Evolutionary conservation across 2,888 invertebrate species (phyloP).

Genomic region (Eupeodes luniger): DNA sequence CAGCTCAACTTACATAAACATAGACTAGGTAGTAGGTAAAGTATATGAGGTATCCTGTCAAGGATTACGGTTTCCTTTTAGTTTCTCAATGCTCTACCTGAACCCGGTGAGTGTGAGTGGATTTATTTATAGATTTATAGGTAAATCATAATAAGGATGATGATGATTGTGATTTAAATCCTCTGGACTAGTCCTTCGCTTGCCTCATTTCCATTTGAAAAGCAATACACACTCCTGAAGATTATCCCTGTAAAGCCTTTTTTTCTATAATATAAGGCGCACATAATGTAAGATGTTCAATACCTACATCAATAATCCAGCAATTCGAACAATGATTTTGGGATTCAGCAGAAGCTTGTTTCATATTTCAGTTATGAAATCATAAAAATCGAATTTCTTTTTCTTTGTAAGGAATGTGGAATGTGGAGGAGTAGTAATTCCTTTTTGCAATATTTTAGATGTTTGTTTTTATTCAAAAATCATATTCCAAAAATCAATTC

Average conservation of each 20-base stretch:
- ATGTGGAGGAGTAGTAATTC: neutral
- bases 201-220: slow-evolving; percentile 57
- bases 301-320: slow-evolving; percentile 21
- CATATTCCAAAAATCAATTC: too few relatives aligned
- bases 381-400: neutral
- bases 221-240: slow-evolving; percentile 35
- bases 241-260: slow-evolving; percentile 38
- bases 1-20: slow-evolving; percentile 8
- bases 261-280: neutral
- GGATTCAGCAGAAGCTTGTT: slow-evolving; percentile 20
- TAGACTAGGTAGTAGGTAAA: too few relatives aligned
- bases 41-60: slow-evolving; percentile 1
- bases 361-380: slow-evolving; percentile 13
- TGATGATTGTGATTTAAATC: slow-evolving; percentile 57
- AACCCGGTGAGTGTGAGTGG: neutral
- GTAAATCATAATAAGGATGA: slow-evolving; percentile 46
- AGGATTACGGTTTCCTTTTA: slow-evolving; percentile 41
- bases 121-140: slow-evolving; percentile 9
- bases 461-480: too few relatives aligned
- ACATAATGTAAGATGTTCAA: slow-evolving; percentile 17
- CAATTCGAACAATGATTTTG: slow-evolving; percentile 25
- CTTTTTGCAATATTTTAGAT: too few relatives aligned
- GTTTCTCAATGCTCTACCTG: slow-evolving; percentile 31
- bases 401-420: neutral
- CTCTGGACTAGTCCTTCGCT: slow-evolving; percentile 31